A percentile compares a stretch with the other conserved stretches of the same genome.
phyloP scores from a whole-genome alignment of 2,888 invertebrate genomes.

The Pyralis farinalis region DNA sequence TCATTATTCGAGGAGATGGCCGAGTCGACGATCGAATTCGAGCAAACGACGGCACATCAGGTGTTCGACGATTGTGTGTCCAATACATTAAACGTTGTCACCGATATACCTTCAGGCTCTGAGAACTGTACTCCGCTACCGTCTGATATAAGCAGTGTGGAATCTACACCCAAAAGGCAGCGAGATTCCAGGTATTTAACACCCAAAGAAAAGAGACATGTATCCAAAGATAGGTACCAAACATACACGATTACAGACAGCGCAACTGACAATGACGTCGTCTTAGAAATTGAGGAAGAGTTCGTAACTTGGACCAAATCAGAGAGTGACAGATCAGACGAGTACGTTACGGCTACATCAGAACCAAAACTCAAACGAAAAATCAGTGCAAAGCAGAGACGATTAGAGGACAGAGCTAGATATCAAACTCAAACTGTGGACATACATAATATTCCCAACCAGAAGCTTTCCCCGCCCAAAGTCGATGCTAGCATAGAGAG shows the following conservation, averaged over 20 bases:
- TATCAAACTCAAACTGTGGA: conserved; percentile 85
- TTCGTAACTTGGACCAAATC: conserved; percentile 70
- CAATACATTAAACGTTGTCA: conserved; percentile 78
- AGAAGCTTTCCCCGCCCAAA: conserved; percentile 27
- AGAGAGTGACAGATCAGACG: conserved; percentile 63
- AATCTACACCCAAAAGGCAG: conserved; percentile 87
- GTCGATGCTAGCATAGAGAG: conserved; percentile 61
- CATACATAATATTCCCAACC: conserved; percentile 47
- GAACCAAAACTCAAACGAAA: conserved; percentile 58
- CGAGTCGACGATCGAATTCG: conserved; percentile 79
- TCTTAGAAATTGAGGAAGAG: conserved; percentile 53
- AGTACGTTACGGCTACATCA: conserved; percentile 52
- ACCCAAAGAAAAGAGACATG: conserved; percentile 88
- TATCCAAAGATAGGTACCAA: conserved; percentile 89
- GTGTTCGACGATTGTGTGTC: conserved; percentile 82
- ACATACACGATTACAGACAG: conserved; percentile 89
- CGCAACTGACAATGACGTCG: conserved; percentile 45
- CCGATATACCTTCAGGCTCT: conserved; percentile 76
- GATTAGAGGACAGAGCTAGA: conserved; percentile 84
- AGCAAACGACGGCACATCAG: conserved; percentile 75
- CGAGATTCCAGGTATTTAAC: conserved; percentile 79
- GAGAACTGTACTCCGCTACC: conserved; percentile 83
- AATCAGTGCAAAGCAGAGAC: conserved; percentile 83
- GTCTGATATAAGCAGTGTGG: conserved; percentile 87
- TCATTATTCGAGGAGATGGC: conserved; percentile 87